Evolutionary conservation across 2,113 vertebrate species (phyloP), one percentile per base, ranked within the genome.

Genomic region (Alligator sinensis): DNA sequence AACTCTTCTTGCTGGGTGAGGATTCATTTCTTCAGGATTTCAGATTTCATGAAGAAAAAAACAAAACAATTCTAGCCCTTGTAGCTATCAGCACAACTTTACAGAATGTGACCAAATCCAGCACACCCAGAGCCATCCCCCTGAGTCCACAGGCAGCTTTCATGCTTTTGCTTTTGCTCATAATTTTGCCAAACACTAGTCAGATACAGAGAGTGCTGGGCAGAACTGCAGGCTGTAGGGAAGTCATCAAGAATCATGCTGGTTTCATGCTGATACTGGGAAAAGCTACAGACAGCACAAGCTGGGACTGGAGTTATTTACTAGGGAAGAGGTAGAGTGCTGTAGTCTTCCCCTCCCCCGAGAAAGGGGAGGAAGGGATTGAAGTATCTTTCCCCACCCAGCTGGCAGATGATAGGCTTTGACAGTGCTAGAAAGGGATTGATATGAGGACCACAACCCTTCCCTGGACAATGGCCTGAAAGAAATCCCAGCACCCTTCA

Each of bases 401-500:
- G 25, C 62, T 62, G 61, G 25, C 9, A 62, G 61, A 62, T 5
- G 9, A 62, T 9, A 47, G 47, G 47, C 47, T 47, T 47, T 47
- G 47, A 47, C 47, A 47, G 47, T 47, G 47, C 7, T 47, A 47
- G 47, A 47, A 47, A 47, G 47, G 47, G 47, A 47, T 9, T 47
- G 47, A 47, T 47, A 9, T 47, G 7, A 47, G 47, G 47, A 47
- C 47, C 47, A 47, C 47, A 47, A 47, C 47, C 47, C 47, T 47
- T 64, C 27, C 63, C 27, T 13, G 21, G 62, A 63, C 27, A n/a
- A 28, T 14, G 28, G 63, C 54, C 91, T 95, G 84, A 81, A 89
- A 95, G 94, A 93, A 94, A 89, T 4, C 25, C 61, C 77, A 77
- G 70, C 54, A n/a, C 28, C 28, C 28, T 66, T 28, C n/a, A n/a